Percentiles rank a stretch among this genome's conserved stretches.
These are phyloP conservation scores for Cheilosia scutellata DNA, from an alignment of 2,888 invertebrate species.

Conservation along the genomic window DNA sequence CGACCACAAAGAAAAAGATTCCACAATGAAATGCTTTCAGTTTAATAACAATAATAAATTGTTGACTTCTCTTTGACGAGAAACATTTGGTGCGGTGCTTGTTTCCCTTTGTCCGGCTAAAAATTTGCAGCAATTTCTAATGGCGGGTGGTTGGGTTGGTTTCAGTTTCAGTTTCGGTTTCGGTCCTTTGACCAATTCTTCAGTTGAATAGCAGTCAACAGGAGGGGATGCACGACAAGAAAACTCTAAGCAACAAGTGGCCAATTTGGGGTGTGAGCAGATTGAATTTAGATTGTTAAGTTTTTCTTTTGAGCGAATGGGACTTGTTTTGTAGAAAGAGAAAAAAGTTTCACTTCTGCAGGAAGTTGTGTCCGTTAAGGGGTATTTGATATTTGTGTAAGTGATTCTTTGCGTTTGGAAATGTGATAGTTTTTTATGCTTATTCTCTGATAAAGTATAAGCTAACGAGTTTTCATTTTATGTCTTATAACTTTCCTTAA, in stretches of 20 bases:
- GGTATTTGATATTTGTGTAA: constrained; percentile 17
- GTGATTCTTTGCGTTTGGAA: constrained; percentile 5
- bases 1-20: constrained; percentile 27
- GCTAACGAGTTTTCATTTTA: background rate
- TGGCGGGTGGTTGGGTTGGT: constrained; percentile 8
- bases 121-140: constrained; percentile 17
- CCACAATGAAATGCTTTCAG: constrained; percentile 51
- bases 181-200: constrained; percentile 52
- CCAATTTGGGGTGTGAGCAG: constrained; percentile 64
- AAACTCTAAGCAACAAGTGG: constrained; percentile 68
- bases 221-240: constrained; percentile 34
- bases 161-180: background rate
- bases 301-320: constrained; percentile 49
- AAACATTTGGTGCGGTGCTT: constrained; percentile 19
- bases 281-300: constrained; percentile 72
- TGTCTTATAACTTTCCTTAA: background rate
- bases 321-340: constrained; percentile 28
- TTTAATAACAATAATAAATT: constrained; percentile 54
- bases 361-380: constrained; percentile 45
- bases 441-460: background rate
- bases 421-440: constrained; percentile 4
- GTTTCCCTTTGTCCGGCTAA: constrained; percentile 3
- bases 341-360: constrained; percentile 24
- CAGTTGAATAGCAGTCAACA: constrained; percentile 19
- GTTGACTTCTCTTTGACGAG: constrained; percentile 54